Conservation (phyloP, 1,140 invertebrate species). For the Caerostris darwini region DNA sequence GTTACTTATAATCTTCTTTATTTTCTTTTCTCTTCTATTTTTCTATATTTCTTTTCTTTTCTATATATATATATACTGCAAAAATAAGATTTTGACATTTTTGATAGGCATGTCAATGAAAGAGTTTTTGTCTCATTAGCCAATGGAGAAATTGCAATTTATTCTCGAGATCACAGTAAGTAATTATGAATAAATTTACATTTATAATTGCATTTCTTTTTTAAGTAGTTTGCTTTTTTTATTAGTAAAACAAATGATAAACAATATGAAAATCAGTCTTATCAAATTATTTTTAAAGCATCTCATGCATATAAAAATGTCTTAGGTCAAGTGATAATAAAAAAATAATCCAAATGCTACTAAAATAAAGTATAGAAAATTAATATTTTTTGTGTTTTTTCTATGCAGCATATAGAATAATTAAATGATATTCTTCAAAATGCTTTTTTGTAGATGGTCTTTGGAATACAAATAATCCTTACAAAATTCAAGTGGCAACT, state of each 20-base stretch:
- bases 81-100: slow-evolving; percentile 80
- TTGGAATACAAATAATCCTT: slow-evolving; percentile 91
- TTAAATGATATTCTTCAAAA: no score
- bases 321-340: no score
- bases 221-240: no score
- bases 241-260: no score
- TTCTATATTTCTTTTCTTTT: not conserved
- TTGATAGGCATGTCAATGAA: slow-evolving; percentile 92
- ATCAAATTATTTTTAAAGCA: no score
- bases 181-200: not conserved
- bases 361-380: no score
- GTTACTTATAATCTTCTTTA: not conserved
- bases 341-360: no score
- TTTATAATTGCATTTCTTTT: not conserved
- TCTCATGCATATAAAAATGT: no score
- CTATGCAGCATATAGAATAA: no score
- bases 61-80: slow-evolving; percentile 35
- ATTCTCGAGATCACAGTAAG: slow-evolving; percentile 85
- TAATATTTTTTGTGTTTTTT: no score
- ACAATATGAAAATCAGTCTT: no score
- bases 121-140: slow-evolving; percentile 95
- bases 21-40: not conserved
- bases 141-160: slow-evolving; percentile 95
- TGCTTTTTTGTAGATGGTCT: slow-evolving; percentile 83
- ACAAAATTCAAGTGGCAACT: slow-evolving; percentile 87